Base-by-base conservation (phyloP, 2,113 vertebrate species). In the Struthidea cinerea region DNA sequence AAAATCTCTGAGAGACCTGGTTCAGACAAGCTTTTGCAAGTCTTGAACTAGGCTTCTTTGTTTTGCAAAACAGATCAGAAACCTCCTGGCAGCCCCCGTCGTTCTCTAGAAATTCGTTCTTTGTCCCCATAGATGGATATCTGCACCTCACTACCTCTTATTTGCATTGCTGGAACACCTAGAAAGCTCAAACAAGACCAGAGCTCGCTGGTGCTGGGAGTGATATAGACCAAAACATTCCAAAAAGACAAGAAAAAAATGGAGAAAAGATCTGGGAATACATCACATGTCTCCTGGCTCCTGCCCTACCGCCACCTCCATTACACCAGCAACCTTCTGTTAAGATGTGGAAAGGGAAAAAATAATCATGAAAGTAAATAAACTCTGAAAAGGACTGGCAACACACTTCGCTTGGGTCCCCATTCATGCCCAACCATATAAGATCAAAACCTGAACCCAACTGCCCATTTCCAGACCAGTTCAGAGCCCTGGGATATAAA, bases 21-120 rank as follows among this genome's bases (percentile, higher is more conserved):
- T 53, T 94, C 53, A 94, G 61, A 49, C 89, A 96, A 87, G 87
- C 37, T 26, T 89, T 85, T 76, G 23, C 52, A 93, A 87, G 89
- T 37, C 52, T 86, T 89, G 37, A 73, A 79, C 55, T 77, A 83
- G 50, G 87, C 22, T 93, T 70, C 46, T 93, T 84, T 84, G 79
- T 70, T 90, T 96, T 88, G 79, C 85, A 96, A 94, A 96, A 74
- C 57, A 94, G 59, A 65, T 42, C 71, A 88, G 75, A 90, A 94
- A 84, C 41, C 39, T 94, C 30, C 67, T 60, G 59, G 78, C 73
- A 90, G 65, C 12, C 32, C 32, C 57, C 2, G 3, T 64, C 44
- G 87, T 78, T 73, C 33, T 88, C 85, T 67, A 91, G 16, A 90
- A 91, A 93, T 77, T 63, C 39, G 59, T 84, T 59, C 75, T 96